Percentiles rank a stretch among this genome's conserved stretches.
These are phyloP conservation scores for Ceramica pisi DNA, from an alignment of 2,888 invertebrate genomes.

Conservation along the genomic window DNA sequence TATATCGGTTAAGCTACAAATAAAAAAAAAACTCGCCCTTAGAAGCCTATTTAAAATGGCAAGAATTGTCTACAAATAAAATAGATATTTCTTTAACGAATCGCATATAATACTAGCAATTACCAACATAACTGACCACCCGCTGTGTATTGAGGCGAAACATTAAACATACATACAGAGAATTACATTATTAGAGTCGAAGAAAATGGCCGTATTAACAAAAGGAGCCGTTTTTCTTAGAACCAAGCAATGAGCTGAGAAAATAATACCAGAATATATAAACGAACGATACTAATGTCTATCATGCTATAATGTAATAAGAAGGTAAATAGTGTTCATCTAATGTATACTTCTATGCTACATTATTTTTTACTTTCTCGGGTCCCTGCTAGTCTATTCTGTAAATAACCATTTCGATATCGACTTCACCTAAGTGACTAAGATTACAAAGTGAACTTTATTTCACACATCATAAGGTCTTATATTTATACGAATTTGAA, in stretches of 20 bases:
- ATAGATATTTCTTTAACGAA: not conserved
- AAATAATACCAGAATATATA: conserved; percentile 27
- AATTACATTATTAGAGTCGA: conserved; percentile 23
- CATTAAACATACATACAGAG: conserved; percentile 9
- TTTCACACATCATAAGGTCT: no score
- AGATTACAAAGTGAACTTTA: no score
- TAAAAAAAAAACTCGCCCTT: no score
- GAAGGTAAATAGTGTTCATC: conserved; percentile 12
- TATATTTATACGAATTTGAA: no score
- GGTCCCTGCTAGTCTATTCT: no score
- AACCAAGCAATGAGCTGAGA: conserved; percentile 31
- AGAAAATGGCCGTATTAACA: conserved; percentile 14
- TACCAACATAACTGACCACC: not conserved
- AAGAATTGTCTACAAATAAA: not conserved
- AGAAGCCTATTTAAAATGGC: no score
- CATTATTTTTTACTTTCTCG: no score
- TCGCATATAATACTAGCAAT: not conserved
- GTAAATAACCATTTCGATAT: no score
- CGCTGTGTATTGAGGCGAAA: not conserved
- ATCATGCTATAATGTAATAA: conserved; percentile 33
- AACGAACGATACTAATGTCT: conserved; percentile 10
- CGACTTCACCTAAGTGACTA: no score
- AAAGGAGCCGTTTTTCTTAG: conserved; percentile 25
- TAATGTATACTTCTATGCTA: no score
- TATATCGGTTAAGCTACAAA: no score